Conservation (phyloP, 2,797 vertebrate genomes). For the Gymnoscopelus microlampas region DNA sequence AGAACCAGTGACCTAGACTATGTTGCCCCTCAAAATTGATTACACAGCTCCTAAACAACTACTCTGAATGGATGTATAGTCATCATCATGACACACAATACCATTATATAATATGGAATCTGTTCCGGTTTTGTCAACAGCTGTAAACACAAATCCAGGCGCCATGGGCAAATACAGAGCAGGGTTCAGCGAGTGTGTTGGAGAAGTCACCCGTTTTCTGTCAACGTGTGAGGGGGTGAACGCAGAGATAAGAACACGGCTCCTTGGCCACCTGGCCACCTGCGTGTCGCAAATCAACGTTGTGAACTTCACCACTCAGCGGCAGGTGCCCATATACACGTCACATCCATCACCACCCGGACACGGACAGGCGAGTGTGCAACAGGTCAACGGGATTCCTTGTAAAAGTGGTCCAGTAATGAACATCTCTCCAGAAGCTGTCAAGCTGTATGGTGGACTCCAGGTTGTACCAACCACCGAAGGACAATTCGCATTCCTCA, state of each 20-base stretch:
- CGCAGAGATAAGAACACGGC: slow-evolving; percentile 88
- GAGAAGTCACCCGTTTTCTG: slow-evolving; percentile 93
- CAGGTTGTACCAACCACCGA: slow-evolving; percentile 89
- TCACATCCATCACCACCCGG: slow-evolving; percentile 57
- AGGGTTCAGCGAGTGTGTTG: slow-evolving; percentile 93
- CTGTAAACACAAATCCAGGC: slow-evolving; percentile 86
- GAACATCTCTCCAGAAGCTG: slow-evolving; percentile 68
- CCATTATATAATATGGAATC: too few species aligned
- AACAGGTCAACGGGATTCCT: slow-evolving; percentile 72
- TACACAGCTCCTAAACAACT: slow-evolving; percentile 2
- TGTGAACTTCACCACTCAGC: slow-evolving; percentile 81
- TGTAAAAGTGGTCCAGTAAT: slow-evolving; percentile 74
- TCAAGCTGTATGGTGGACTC: slow-evolving; percentile 88
- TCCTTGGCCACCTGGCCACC: slow-evolving; percentile 90
- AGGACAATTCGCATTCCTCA: slow-evolving; percentile 92
- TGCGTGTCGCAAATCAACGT: slow-evolving; percentile 91
- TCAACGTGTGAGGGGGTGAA: slow-evolving; percentile 93
- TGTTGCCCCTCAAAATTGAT: background rate
- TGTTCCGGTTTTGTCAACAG: slow-evolving; percentile 71
- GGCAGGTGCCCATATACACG: slow-evolving; percentile 69
- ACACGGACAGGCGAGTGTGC: slow-evolving; percentile 73
- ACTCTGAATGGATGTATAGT: background rate
- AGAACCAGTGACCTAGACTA: slow-evolving; percentile 5
- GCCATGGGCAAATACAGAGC: slow-evolving; percentile 92
- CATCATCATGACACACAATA: background rate